Evolutionary conservation across 2,888 invertebrate genomes (phyloP), one percentile per base, ranked within the genome.

Genomic region (Orthosia incerta): DNA sequence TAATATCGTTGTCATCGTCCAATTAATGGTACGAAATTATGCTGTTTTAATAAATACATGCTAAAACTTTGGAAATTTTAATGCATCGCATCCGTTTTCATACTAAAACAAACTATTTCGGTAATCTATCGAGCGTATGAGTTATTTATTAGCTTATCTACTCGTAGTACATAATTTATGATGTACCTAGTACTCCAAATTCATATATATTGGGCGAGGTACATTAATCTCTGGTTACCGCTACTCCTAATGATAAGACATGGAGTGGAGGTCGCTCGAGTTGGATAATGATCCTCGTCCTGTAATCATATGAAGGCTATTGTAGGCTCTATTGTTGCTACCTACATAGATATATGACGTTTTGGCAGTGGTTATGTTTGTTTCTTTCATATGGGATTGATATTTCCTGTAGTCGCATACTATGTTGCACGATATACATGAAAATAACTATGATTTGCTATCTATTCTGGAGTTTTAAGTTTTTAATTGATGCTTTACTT

Each of bases 191-290:
- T 68, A 55, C 56, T 74, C 57, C 26, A 74, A 80, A 74, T 74
- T 67, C 66, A 66, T 65, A 60, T 76, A 66, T 75, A 82, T 82
- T 71, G 55, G 64, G 20, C 70, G 60, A 45, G 26, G 57, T 63
- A 65, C 68, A 82, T 79, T 75, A 79, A 83, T 71, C 73, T 69
- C 56, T 31, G 15, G 63, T 26, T 76, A 73, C 80, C 79, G 84
- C 51, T 84, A 84, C 11, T 55, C 39, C 55, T 80, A 70, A 84
- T 73, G 83, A 74, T 83, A 80, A 84, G 73, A 74, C 61, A 26
- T 68, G 56, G 46, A 56, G 64, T 63, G 60, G 70, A 72, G 61
- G 60, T 72, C 63, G 69, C 56, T 63, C 26, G 45, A 51, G n/a
- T 48, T 48, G 51, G 46, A 62, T 84, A 83, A 85, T 83, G 69